Conservation (phyloP, 1,140 invertebrate species). For the Drosophila cardini region DNA sequence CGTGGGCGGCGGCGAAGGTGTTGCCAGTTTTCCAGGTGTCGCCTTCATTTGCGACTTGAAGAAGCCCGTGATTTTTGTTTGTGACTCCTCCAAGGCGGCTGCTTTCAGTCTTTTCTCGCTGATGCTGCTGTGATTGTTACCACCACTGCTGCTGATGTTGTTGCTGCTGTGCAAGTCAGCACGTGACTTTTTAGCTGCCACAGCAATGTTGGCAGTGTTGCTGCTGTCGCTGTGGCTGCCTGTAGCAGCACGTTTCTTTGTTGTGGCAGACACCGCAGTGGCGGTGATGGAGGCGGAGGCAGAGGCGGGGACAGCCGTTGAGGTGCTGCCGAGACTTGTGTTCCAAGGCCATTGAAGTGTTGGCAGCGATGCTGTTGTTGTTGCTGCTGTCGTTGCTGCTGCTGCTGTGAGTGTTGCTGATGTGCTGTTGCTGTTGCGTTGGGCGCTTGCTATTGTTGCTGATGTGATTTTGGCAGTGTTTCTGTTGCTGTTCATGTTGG, state of each 20-base stretch:
- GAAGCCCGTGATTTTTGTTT: slow-evolving; percentile 91
- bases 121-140: slow-evolving; percentile 13
- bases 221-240: slow-evolving; percentile 20
- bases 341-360: slow-evolving; percentile 78
- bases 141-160: slow-evolving; percentile 1
- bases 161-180: slow-evolving; percentile 33
- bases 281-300: background rate
- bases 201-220: slow-evolving; percentile 25
- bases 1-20: slow-evolving; percentile 56
- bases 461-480: slow-evolving; percentile 34
- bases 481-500: slow-evolving; percentile 32
- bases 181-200: slow-evolving; percentile 65
- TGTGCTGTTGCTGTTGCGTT: slow-evolving; percentile 44
- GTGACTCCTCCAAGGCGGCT: slow-evolving; percentile 79
- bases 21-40: slow-evolving; percentile 81
- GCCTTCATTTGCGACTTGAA: slow-evolving; percentile 92
- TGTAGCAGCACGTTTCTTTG: slow-evolving; percentile 41
- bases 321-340: slow-evolving; percentile 68
- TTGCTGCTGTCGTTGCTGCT: slow-evolving; percentile 32
- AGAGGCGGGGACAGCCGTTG: slow-evolving; percentile 64
- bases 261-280: slow-evolving; percentile 7
- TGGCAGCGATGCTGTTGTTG: slow-evolving; percentile 50
- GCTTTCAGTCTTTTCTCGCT: slow-evolving; percentile 83
- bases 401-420: slow-evolving; percentile 17
- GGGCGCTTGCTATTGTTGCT: slow-evolving; percentile 24